Evolutionary conservation across 2,888 invertebrate species (phyloP).

Genomic region (Tethea ocularis): DNA sequence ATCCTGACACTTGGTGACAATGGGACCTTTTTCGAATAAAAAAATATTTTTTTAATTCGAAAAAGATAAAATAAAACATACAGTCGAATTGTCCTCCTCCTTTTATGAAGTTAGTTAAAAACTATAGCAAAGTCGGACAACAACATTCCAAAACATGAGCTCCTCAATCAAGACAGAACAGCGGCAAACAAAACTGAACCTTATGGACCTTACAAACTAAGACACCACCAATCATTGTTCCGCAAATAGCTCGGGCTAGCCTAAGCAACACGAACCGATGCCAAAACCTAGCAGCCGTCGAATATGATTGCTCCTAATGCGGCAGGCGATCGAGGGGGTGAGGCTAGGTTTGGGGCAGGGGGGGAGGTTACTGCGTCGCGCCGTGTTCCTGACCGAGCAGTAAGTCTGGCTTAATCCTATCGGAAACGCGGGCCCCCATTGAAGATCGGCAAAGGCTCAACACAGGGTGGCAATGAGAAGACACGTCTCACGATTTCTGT

Average conservation of each 20-base stretch:
- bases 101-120: no score
- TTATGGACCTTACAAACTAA: slow-evolving; percentile 63
- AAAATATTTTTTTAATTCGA: no score
- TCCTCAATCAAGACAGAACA: slow-evolving; percentile 29
- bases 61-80: no score
- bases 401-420: slow-evolving; percentile 83
- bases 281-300: slow-evolving; percentile 81
- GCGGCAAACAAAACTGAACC: slow-evolving; percentile 48
- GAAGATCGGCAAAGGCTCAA: slow-evolving; percentile 71
- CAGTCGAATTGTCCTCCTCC: no score
- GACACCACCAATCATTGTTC: slow-evolving; percentile 79
- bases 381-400: slow-evolving; percentile 82
- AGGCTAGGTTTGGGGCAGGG: slow-evolving; percentile 42
- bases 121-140: not conserved
- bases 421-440: slow-evolving; percentile 81
- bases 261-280: slow-evolving; percentile 80
- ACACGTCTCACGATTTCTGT: slow-evolving; percentile 60
- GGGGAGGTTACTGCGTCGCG: slow-evolving; percentile 63
- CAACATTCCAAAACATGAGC: slow-evolving; percentile 25
- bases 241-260: slow-evolving; percentile 71
- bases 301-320: slow-evolving; percentile 83
- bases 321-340: slow-evolving; percentile 55
- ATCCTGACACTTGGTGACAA: no score
- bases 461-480: slow-evolving; percentile 49
- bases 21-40: no score